Evolutionary conservation across 2,113 vertebrate genomes (phyloP).

Genomic region (Poecile atricapillus): DNA sequence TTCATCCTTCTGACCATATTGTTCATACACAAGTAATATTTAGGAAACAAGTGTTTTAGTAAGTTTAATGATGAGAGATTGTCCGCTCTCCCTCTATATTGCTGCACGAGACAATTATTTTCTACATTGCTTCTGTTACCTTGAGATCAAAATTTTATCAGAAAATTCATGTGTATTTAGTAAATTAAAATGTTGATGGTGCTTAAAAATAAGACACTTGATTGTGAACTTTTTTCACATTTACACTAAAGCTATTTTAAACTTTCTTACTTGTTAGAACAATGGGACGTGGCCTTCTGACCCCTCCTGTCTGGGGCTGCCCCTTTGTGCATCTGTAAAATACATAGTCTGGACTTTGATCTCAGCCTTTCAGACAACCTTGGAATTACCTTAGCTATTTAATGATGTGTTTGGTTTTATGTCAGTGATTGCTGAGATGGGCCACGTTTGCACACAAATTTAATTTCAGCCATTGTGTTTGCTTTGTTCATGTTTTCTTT

Average conservation of each 20-base stretch:
- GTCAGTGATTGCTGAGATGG: neutral
- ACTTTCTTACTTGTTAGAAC: neutral
- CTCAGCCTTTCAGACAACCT: neutral
- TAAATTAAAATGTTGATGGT: neutral
- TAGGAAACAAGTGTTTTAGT: neutral
- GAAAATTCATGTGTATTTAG: neutral
- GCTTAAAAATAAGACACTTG: neutral
- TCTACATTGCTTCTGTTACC: neutral
- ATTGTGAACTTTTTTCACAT: neutral
- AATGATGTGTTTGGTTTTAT: neutral
- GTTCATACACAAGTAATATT: neutral
- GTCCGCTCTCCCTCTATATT: neutral
- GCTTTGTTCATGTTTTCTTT: neutral
- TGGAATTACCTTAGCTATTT: neutral
- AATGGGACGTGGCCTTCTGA: neutral
- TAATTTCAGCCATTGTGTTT: neutral
- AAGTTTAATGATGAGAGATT: neutral
- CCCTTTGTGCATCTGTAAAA: neutral
- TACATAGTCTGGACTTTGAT: neutral
- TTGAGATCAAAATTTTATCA: neutral
- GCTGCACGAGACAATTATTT: neutral
- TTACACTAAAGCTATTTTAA: neutral
- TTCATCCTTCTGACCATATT: neutral
- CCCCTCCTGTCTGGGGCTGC: neutral
- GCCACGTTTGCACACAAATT: neutral